Base-by-base conservation (phyloP, 2,797 vertebrate genomes). In the Intellagama lesueurii region DNA sequence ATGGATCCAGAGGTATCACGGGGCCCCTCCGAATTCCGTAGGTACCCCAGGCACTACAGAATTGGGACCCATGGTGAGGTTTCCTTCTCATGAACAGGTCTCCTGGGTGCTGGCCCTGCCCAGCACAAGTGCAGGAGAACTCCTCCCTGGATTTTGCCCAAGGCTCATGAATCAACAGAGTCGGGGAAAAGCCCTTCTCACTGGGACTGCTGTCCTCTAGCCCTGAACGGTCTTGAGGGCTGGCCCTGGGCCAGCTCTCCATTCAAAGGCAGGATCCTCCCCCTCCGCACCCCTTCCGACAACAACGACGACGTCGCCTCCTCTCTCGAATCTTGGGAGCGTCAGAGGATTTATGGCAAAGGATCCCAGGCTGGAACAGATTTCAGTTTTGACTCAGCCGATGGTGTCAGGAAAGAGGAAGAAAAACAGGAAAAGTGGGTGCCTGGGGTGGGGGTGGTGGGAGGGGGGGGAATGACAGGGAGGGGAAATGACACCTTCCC, bases 331-430 rank as follows among this genome's bases (percentile, higher is more conserved):
- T 17, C 66, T 86, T 14, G 44, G 16, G 28, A 16, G 28, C 1
- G 19, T 66, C 35, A 7, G 66, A 83, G 60, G 88, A 75, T 85
- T 73, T 81, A 49, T 66, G 12, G 52, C 83, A 75, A 85, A 52
- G 81, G 47, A 85, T 35, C 35, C 68, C 69, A 40, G 56, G 52
- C 83, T 81, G 85, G 83, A 89, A 66, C 76, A 72, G 76, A 79
- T 89, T 85, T 85, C 88, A 28, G 7, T 73, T 81, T 85, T 32
- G 35, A 85, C 77, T 89, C 77, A 81, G 77, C 88, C 8, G 49
- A 49, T 52, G 88, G 69, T 66, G 77, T 85, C 77, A 28, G 30
- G 49, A 32, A 49, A 19, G 52, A 89, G 14, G 88, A 35, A 80
- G 82, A 32, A 76, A 86, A 82, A 86, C 84, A 81, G 68, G 69